A percentile compares a stretch with the other conserved stretches of the same genome.
These are phyloP conservation scores for Coelopa pilipes DNA, from an alignment of 2,888 invertebrate species.

Conservation along the genomic window DNA sequence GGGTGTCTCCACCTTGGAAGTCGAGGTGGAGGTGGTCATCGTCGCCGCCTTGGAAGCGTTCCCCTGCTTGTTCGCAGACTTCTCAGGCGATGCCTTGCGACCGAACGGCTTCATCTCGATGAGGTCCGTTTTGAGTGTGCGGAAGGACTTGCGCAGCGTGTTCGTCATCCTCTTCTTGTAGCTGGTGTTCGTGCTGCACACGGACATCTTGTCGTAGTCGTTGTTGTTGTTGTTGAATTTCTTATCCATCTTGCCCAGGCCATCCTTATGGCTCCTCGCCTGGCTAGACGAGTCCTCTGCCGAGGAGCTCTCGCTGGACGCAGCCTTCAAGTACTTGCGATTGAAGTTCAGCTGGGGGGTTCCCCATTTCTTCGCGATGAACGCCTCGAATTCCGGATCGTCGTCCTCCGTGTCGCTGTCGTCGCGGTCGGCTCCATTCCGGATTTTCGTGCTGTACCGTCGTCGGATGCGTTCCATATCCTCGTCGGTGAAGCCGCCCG, in stretches of 20 bases:
- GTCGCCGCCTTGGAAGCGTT: no score
- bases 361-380: constrained; percentile 62
- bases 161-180: constrained; percentile 60
- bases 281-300: constrained; percentile 43
- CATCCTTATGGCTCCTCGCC: constrained; percentile 12
- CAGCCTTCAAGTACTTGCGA: constrained; percentile 59
- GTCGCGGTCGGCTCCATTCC: background rate
- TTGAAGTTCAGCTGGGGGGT: constrained; percentile 64
- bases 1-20: no score
- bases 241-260: constrained; percentile 15
- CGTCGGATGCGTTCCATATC: constrained; percentile 44
- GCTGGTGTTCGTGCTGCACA: constrained; percentile 57
- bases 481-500: constrained; percentile 40
- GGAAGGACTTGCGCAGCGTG: constrained; percentile 60
- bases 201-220: constrained; percentile 54
- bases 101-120: constrained; percentile 59
- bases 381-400: constrained; percentile 52
- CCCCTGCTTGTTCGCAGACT: no score
- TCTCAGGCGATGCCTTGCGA: constrained; percentile 48
- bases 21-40: no score
- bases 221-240: constrained; percentile 11
- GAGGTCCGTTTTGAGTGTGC: constrained; percentile 57
- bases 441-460: constrained; percentile 38
- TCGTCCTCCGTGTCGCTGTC: constrained; percentile 49
- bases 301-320: constrained; percentile 49